Percentiles rank a stretch among this genome's conserved stretches.
Evolutionary conservation across 2,888 invertebrate species (phyloP).

Genomic region (Dryocosmus kuriphilus): DNA sequence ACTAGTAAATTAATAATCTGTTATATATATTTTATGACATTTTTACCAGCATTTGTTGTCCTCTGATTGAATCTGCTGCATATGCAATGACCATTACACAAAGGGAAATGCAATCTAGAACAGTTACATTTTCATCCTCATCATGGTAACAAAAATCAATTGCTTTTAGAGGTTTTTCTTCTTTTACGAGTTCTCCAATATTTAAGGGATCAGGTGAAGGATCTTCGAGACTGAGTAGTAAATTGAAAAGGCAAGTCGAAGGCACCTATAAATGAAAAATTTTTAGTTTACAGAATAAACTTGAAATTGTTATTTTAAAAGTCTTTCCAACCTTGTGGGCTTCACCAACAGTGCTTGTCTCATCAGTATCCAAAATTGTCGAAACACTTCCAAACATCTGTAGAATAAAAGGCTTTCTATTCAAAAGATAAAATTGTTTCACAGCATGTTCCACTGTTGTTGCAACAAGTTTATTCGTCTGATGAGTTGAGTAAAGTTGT

Average conservation of each 20-base stretch:
- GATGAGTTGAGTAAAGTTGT: constrained; percentile 98
- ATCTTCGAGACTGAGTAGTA: constrained; percentile 94
- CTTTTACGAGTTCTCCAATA: constrained; percentile 94
- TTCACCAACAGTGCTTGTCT: constrained; percentile 91
- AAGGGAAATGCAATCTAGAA: constrained; percentile 97
- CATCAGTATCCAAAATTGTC: constrained; percentile 95
- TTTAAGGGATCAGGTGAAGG: constrained; percentile 96
- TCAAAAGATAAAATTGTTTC: constrained; percentile 98
- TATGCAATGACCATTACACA: constrained; percentile 99
- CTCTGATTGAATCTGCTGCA: constrained; percentile 95
- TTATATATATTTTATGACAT: neutral
- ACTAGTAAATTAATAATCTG: neutral
- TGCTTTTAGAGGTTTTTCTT: constrained; percentile 93
- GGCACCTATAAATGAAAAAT: constrained; percentile 83
- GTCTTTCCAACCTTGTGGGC: constrained; percentile 88
- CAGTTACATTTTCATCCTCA: constrained; percentile 97
- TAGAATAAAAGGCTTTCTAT: constrained; percentile 97
- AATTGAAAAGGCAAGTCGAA: constrained; percentile 93
- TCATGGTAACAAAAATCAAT: constrained; percentile 99
- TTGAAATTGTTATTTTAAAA: no score
- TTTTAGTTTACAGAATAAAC: no score
- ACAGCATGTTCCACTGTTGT: constrained; percentile 98
- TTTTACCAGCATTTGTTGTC: constrained; percentile 92
- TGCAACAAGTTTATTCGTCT: constrained; percentile 96
- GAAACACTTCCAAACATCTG: constrained; percentile 99